Conservation (phyloP, 2,797 vertebrate genomes). For the Champsocephalus gunnari region DNA sequence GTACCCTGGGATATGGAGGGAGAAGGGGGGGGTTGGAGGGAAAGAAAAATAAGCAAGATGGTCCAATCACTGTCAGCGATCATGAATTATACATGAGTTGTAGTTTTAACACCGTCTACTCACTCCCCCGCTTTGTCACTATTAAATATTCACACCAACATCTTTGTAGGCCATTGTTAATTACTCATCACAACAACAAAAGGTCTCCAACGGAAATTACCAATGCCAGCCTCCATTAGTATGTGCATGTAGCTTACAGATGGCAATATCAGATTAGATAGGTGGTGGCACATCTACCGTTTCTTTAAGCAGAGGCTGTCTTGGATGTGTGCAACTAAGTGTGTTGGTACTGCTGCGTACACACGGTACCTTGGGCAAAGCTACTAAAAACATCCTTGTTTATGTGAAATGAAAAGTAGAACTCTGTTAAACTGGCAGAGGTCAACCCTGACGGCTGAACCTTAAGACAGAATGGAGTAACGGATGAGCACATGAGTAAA, state of each 20-base stretch:
- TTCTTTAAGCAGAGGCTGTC: slow-evolving; percentile 18
- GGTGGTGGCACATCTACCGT: slow-evolving; percentile 13
- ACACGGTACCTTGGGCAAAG: background rate
- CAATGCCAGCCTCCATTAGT: slow-evolving; percentile 75
- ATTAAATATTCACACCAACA: slow-evolving; percentile 88
- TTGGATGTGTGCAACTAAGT: slow-evolving; percentile 8
- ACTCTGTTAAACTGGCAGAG: slow-evolving; percentile 17
- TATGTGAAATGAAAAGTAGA: background rate
- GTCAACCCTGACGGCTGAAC: slow-evolving; percentile 7
- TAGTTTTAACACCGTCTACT: slow-evolving; percentile 82
- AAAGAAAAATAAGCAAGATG: slow-evolving; percentile 43
- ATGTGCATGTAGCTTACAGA: slow-evolving; percentile 66
- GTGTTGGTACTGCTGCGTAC: background rate
- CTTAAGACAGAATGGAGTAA: background rate
- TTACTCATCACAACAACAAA: slow-evolving; percentile 84
- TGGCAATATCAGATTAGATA: slow-evolving; percentile 69
- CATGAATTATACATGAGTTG: slow-evolving; percentile 90
- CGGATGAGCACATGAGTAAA: slow-evolving; percentile 4
- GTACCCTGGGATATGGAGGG: slow-evolving; percentile 50
- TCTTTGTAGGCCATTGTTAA: slow-evolving; percentile 87
- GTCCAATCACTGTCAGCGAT: slow-evolving; percentile 78
- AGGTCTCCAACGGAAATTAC: slow-evolving; percentile 80
- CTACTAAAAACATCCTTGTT: background rate
- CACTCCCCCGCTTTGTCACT: slow-evolving; percentile 79
- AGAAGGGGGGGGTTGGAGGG: slow-evolving; percentile 12